These are phyloP conservation scores for Selene dorsalis DNA, from an alignment of 2,797 vertebrate species.

Conservation along the genomic window DNA sequence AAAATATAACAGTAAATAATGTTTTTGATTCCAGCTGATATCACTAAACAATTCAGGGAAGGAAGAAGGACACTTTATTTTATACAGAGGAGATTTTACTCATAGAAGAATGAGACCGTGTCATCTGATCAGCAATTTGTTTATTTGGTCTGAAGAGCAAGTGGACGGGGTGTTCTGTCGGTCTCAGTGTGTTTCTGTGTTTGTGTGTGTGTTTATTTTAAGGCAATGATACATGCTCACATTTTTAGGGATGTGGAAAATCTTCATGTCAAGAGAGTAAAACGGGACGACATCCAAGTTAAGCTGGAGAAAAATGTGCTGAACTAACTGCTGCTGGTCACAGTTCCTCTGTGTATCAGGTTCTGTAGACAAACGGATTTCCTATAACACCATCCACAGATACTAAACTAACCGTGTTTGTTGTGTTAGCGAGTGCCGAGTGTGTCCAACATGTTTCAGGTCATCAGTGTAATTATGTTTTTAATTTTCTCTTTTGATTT, in stretches of 20 bases:
- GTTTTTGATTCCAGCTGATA: slow-evolving; percentile 24
- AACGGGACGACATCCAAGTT: neutral
- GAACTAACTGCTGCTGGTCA: slow-evolving; percentile 10
- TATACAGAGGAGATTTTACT: slow-evolving; percentile 37
- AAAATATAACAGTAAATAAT: slow-evolving; percentile 14
- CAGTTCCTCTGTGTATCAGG: neutral
- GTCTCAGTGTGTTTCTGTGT: neutral
- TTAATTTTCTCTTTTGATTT: slow-evolving; percentile 47
- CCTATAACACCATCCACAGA: slow-evolving; percentile 23
- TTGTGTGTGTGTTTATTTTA: slow-evolving; percentile 30
- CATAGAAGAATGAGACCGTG: slow-evolving; percentile 12
- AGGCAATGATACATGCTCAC: slow-evolving; percentile 21
- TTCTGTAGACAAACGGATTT: slow-evolving; percentile 27
- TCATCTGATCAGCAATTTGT: neutral
- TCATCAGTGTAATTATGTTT: slow-evolving; percentile 46
- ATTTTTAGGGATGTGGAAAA: slow-evolving; percentile 35
- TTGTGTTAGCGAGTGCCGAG: slow-evolving; percentile 22
- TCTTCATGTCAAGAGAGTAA: neutral
- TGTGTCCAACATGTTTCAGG: slow-evolving; percentile 22
- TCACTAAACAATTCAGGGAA: slow-evolving; percentile 36
- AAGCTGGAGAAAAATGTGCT: slow-evolving; percentile 1
- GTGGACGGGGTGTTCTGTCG: neutral
- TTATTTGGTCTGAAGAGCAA: slow-evolving; percentile 9
- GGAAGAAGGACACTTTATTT: slow-evolving; percentile 27
- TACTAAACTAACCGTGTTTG: slow-evolving; percentile 31